Percentiles rank a stretch among this genome's conserved stretches.
Conservation (phyloP, 2,888 invertebrate species). For the Electrophaes corylata region DNA sequence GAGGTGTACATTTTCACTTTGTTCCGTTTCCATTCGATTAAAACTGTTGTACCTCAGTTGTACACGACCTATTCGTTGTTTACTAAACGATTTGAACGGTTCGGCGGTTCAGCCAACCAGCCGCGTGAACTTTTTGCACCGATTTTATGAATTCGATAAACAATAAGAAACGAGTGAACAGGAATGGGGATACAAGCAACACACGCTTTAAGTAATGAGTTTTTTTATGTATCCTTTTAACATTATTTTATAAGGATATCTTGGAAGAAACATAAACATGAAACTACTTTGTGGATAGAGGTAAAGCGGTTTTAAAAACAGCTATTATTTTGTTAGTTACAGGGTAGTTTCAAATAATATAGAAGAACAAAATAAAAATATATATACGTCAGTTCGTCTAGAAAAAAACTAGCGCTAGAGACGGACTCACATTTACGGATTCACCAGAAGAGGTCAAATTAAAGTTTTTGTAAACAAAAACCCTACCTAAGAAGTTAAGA, state of each 20-base stretch:
- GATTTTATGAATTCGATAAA: slow-evolving; percentile 46
- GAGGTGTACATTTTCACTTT: slow-evolving; percentile 85
- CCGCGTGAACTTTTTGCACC: slow-evolving; percentile 59
- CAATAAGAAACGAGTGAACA: slow-evolving; percentile 37
- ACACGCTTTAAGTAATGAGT: slow-evolving; percentile 23
- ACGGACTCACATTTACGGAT: too few relatives aligned
- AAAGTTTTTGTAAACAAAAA: too few relatives aligned
- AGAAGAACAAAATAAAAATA: neutral
- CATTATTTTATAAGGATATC: slow-evolving; percentile 22
- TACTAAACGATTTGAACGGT: slow-evolving; percentile 83
- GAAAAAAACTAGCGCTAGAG: too few relatives aligned
- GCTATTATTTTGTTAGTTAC: slow-evolving; percentile 66
- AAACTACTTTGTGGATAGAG: slow-evolving; percentile 29
- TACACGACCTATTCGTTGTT: slow-evolving; percentile 81
- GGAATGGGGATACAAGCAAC: slow-evolving; percentile 22
- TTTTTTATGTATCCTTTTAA: slow-evolving; percentile 23
- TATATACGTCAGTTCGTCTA: too few relatives aligned
- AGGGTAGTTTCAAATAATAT: slow-evolving; percentile 72
- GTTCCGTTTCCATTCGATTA: slow-evolving; percentile 84
- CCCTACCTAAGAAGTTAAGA: too few relatives aligned
- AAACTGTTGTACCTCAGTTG: slow-evolving; percentile 81
- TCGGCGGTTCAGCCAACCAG: slow-evolving; percentile 71
- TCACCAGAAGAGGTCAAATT: too few relatives aligned
- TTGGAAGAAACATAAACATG: slow-evolving; percentile 19
- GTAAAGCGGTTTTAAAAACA: slow-evolving; percentile 27